These are phyloP conservation scores for Mionectes olivaceus DNA, from an alignment of 2,797 vertebrate genomes.

Conservation along the genomic window DNA sequence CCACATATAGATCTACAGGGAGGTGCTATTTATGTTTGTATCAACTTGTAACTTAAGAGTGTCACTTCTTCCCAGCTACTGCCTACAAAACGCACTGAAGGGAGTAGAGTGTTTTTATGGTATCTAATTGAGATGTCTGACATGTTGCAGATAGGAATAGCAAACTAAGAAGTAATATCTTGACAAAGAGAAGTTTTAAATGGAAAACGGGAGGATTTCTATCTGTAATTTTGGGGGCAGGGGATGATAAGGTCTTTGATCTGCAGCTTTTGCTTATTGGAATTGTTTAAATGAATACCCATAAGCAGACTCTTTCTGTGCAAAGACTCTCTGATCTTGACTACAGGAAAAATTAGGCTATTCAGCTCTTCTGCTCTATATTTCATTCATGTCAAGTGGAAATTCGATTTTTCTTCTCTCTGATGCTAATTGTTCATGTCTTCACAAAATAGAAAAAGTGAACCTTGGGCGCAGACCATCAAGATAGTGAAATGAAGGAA, in stretches of 20 bases:
- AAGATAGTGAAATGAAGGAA: not conserved
- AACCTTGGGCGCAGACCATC: not conserved
- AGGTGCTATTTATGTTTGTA: constrained; percentile 62
- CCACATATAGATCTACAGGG: constrained; percentile 44
- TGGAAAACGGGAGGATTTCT: not conserved
- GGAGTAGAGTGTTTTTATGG: constrained; percentile 19
- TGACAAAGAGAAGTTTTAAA: not conserved
- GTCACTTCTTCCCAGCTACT: constrained; percentile 24
- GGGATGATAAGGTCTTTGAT: not conserved
- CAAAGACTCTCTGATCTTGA: not conserved
- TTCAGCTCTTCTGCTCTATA: not conserved
- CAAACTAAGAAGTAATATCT: not conserved
- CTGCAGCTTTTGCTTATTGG: not conserved
- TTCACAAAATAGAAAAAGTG: not conserved
- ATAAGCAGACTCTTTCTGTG: not conserved
- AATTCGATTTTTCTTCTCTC: not conserved
- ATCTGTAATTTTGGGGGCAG: not conserved
- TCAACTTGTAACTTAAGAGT: constrained; percentile 15
- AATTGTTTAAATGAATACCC: not conserved
- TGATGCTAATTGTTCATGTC: not conserved
- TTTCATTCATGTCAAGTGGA: not conserved
- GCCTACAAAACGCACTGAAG: not conserved
- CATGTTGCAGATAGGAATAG: constrained; percentile 25
- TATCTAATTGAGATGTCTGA: constrained; percentile 25
- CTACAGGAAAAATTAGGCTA: not conserved